Base-by-base conservation (phyloP, 2,113 vertebrate species). In the Ciconia maguari region DNA sequence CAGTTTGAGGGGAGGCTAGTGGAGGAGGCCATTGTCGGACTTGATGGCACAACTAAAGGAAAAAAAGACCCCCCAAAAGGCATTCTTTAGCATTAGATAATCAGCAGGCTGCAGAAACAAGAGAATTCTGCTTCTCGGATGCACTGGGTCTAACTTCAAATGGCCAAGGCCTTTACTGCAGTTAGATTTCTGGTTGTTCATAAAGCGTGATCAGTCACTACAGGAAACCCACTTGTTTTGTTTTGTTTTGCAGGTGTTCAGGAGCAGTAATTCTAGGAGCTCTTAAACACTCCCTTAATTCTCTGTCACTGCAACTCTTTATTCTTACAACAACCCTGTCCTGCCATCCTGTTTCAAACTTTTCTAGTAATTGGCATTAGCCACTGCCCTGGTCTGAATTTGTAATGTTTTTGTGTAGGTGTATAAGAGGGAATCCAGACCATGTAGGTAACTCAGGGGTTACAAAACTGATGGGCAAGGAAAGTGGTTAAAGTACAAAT, bases 1-100 rank as follows among this genome's bases (percentile, higher is more conserved):
- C 99, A 99, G 98, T 99, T 99, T 96, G 99, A 99, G 80, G 99
- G 99, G 86, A 99, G 99, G 95, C 99, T 99, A 96, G 99, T 99
- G 98, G 99, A 99, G 80, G 99, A 99, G 90, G 99, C 99, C 99
- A 99, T 99, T 89, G 99, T 99, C 32, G 99, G 99, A 96, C 99
- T 99, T 70, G 99, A 99, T 75, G 99, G 99, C 97, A 99, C 99
- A 41, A 99, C 99, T 99, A 84, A 77, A 98, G 88, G 80, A 57
- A 88, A 95, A 62, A 91, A 94, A 96, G 62, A 61, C 34, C 83
- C 95, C 96, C 30, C 72, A 24, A 79, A 64, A 86, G 54, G 30
- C 72, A 55, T 78, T 90, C 29, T 44, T 97, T 95, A 95, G 79
- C 69, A 49, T 44, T 89, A 68, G 27, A 18, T 57, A 30, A 64